Conservation (phyloP, 2,888 invertebrate species). For the Loripinus fragilis region DNA sequence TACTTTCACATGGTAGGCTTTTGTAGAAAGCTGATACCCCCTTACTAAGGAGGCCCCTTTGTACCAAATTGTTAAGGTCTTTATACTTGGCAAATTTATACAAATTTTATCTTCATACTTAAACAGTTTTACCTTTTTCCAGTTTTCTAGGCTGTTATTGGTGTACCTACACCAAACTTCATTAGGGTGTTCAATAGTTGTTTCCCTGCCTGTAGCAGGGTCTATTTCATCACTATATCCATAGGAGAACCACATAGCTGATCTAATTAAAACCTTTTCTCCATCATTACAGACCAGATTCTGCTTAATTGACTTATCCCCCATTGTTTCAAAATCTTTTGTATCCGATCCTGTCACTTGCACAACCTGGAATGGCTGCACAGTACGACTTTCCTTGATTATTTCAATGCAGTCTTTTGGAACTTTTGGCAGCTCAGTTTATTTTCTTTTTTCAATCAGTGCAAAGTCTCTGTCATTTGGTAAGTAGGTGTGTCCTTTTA, state of each 20-base stretch:
- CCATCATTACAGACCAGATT: neutral
- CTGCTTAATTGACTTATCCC: neutral
- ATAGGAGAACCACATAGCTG: constrained; percentile 22
- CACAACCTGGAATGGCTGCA: constrained; percentile 2
- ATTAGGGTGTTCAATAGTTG: neutral
- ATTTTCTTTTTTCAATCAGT: constrained; percentile 4
- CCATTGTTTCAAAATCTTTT: neutral
- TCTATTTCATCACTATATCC: constrained; percentile 17
- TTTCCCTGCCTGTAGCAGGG: neutral
- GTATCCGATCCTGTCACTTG: neutral
- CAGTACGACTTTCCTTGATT: neutral
- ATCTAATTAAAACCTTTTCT: constrained; percentile 9
- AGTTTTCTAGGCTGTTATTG: constrained; percentile 3
- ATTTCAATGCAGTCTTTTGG: constrained; percentile 13
- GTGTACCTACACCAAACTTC: constrained; percentile 19
- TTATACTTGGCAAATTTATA: no score
- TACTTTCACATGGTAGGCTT: no score
- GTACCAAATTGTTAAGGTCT: no score
- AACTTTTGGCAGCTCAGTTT: neutral
- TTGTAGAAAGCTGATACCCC: no score
- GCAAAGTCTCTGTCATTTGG: constrained; percentile 17
- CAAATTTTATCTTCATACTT: neutral
- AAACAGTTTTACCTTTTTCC: constrained; percentile 6
- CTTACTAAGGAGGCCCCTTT: no score
- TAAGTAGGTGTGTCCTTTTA: no score